Evolutionary conservation across 2,113 vertebrate species (phyloP), one percentile per base, ranked within the genome.

Genomic region (Ctenomys sociabilis): DNA sequence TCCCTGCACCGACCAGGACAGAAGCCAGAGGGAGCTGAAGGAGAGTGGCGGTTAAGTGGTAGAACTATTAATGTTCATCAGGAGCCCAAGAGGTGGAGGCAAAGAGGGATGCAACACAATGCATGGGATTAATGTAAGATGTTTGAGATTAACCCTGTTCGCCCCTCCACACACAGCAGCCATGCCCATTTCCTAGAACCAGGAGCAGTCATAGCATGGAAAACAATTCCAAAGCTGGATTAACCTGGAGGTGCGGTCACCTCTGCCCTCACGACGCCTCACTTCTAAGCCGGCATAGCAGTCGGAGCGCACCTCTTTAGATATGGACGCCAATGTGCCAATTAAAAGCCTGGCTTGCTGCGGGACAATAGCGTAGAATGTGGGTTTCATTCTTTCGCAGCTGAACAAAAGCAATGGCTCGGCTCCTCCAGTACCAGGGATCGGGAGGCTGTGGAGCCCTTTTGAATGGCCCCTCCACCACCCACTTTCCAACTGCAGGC

Each of bases 61-160:
- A 89, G 64, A 95, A 97, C 97, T 94, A 96, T 97, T 97, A 97
- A 96, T 95, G 98, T 78, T 95, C 95, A 97, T 96, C 88, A 93
- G 84, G 82, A 96, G 91, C 52, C 93, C 91, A 90, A 49, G 90
- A 80, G 91, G 93, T 59, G 54, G 91, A 97, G 93, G 81, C 35
- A 75, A 52, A 82, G 87, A 97, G 95, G 96, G 95, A 97, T 95
- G 19, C 2, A 95, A 83, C 59, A 40, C 77, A 40, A 88, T 82
- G 90, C 32, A 1, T 14, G 22, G 1, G 21, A 12, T 93, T 61
- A 82, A 83, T 72, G 45, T 17, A 52, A 17, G 57, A 10, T 94
- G 52, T 78, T 89, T 96, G 91, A 97, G 85, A 94, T 68, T 82
- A 92, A 75, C 96, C 89, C 78, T 59, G 64, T 49, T 81, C 93